Conservation (phyloP, 92 coral and sea anemone genomes). For the Zoanthus solanderi region DNA sequence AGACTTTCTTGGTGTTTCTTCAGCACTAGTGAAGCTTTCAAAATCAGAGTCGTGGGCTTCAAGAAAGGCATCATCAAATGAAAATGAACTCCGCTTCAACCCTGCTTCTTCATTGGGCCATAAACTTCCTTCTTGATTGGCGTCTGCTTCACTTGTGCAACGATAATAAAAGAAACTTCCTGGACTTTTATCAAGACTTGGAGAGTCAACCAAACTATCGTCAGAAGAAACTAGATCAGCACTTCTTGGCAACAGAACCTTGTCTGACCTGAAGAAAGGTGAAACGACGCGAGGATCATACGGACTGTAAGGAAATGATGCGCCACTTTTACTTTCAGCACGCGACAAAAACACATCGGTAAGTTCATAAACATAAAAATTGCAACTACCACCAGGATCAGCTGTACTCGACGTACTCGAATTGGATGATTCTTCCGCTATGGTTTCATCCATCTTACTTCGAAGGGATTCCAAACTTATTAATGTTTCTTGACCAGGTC, state of each 20-base stretch:
- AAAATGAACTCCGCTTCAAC: not conserved
- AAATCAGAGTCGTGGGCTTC: conserved; percentile 18
- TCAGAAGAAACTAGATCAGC: conserved; percentile 15
- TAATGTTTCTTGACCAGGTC: conserved; percentile 3
- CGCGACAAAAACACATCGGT: conserved; percentile 69
- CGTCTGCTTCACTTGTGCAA: not conserved
- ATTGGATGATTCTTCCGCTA: conserved; percentile 21
- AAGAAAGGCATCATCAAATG: conserved; percentile 42
- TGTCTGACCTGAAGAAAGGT: conserved; percentile 61
- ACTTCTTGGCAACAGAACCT: conserved; percentile 70
- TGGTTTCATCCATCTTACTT: conserved; percentile 26
- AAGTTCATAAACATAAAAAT: conserved; percentile 51
- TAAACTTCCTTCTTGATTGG: not conserved
- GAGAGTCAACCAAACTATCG: not conserved
- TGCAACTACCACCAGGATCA: conserved; percentile 1
- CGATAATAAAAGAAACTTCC: conserved; percentile 9
- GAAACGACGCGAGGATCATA: conserved; percentile 88
- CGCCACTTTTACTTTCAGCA: conserved; percentile 75
- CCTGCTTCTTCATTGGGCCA: not conserved
- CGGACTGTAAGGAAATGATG: conserved; percentile 85
- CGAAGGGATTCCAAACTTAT: conserved; percentile 51
- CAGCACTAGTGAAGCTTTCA: conserved; percentile 12
- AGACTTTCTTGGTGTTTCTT: conserved; percentile 16
- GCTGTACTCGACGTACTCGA: not conserved
- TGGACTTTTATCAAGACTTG: not conserved